Conservation (phyloP, 2,888 invertebrate genomes). For the Acronicta alni region DNA sequence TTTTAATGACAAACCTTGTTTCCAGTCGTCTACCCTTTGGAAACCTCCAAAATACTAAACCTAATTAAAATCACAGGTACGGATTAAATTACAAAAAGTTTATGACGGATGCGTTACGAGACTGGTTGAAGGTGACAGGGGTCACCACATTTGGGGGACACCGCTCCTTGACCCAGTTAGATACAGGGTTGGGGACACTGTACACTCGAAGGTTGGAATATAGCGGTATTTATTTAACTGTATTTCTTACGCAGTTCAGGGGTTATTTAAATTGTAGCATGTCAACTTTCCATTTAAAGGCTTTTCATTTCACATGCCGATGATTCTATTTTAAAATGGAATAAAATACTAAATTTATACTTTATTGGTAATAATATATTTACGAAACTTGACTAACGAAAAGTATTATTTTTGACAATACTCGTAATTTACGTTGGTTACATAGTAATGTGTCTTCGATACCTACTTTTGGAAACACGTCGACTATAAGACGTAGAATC, state of each 20-base stretch:
- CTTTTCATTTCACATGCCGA: no score
- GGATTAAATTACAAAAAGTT: constrained; percentile 2
- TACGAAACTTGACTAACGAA: no score
- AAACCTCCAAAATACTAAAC: background rate
- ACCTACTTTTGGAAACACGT: no score
- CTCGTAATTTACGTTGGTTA: no score
- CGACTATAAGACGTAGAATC: no score
- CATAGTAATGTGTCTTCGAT: no score
- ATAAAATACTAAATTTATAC: no score
- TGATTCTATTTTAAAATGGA: no score
- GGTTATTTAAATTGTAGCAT: background rate
- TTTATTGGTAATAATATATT: no score
- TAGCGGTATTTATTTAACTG: constrained; percentile 3
- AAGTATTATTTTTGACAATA: no score
- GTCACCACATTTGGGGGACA: constrained; percentile 28
- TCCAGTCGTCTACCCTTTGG: background rate
- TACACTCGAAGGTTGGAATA: constrained; percentile 9
- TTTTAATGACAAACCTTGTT: no score
- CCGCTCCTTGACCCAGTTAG: constrained; percentile 44
- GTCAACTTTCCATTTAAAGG: no score
- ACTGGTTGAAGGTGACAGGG: constrained; percentile 12
- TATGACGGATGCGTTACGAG: constrained; percentile 2
- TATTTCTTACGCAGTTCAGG: background rate
- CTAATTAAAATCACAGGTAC: constrained; percentile 13
- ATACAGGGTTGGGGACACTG: background rate